Evolutionary conservation across 2,888 invertebrate genomes (phyloP).

Genomic region (Ernsta delagoae): DNA sequence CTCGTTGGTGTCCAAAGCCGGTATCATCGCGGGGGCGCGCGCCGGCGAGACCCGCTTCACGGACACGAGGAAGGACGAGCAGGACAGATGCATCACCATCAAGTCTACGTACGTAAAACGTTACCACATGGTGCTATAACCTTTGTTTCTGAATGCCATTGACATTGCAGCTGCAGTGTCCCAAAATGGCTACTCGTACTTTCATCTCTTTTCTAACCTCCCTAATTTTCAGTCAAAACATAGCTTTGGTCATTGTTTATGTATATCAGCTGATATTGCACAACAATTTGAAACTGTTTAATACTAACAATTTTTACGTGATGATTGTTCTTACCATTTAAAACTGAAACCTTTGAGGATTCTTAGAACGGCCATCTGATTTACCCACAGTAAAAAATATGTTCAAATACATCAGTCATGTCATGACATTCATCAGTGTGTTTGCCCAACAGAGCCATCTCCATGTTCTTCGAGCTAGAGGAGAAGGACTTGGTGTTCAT

Average conservation of each 20-base stretch:
- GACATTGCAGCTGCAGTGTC: slow-evolving; percentile 11
- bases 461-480: slow-evolving; percentile 99
- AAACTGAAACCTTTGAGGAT: slow-evolving; percentile 75
- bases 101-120: slow-evolving; percentile 96
- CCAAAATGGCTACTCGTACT: slow-evolving; percentile 19
- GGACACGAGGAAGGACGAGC: slow-evolving; percentile 99
- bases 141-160: slow-evolving; percentile 26
- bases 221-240: not conserved
- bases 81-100: slow-evolving; percentile 99
- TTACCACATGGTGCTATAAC: slow-evolving; percentile 37
- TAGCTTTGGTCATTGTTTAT: slow-evolving; percentile 10
- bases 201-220: not conserved
- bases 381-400: not conserved
- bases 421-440: slow-evolving; percentile 14
- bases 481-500: slow-evolving; percentile 98
- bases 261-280: slow-evolving; percentile 26
- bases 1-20: slow-evolving; percentile 99
- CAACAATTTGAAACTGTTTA: slow-evolving; percentile 8
- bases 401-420: not conserved
- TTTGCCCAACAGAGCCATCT: slow-evolving; percentile 92
- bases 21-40: slow-evolving; percentile 99
- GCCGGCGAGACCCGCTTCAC: slow-evolving; percentile 99
- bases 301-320: slow-evolving; percentile 50
- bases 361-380: slow-evolving; percentile 86
- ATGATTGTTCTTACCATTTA: slow-evolving; percentile 84